Percentiles rank a stretch among this genome's conserved stretches.
Conservation (phyloP, 1,140 invertebrate genomes). For the Tigriopus japonicus region DNA sequence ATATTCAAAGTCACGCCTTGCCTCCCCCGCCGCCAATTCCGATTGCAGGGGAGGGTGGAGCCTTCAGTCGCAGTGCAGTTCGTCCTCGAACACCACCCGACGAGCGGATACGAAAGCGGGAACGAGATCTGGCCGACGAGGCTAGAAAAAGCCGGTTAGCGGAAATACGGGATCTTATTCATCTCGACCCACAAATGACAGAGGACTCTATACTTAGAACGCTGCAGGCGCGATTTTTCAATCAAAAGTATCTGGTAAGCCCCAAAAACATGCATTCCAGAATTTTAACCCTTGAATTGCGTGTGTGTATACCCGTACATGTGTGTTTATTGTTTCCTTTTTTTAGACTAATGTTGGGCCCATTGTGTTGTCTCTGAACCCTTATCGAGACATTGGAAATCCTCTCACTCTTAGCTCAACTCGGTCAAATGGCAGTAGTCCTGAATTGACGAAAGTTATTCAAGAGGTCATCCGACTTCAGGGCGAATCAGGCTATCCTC, state of each 20-base stretch:
- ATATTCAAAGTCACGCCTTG: conserved; percentile 11
- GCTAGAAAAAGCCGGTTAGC: conserved; percentile 14
- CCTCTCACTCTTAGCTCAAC: conserved; percentile 67
- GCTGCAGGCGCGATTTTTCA: conserved; percentile 64
- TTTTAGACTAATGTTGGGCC: conserved; percentile 78
- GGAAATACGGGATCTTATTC: conserved; percentile 67
- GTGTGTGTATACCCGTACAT: too few relatives aligned
- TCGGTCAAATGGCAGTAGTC: conserved; percentile 29
- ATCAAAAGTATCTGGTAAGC: conserved; percentile 72
- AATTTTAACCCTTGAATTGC: background rate
- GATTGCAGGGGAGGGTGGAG: conserved; percentile 13
- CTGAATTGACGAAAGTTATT: conserved; percentile 62
- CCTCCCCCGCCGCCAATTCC: conserved; percentile 17
- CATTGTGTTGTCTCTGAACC: conserved; percentile 69
- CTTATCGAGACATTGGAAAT: conserved; percentile 65
- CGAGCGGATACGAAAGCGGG: background rate
- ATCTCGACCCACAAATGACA: conserved; percentile 69
- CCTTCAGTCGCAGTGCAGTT: conserved; percentile 6
- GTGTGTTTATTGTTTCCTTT: conserved; percentile 13
- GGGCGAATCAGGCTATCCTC: conserved; percentile 43
- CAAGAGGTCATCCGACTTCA: conserved; percentile 75
- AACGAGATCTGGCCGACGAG: conserved; percentile 12
- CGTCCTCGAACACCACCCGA: background rate
- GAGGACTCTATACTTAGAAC: conserved; percentile 81
- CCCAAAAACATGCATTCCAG: background rate